Percentiles rank a stretch among this genome's conserved stretches.
These are phyloP conservation scores for Bugulina stolonifera DNA, from an alignment of 2,888 invertebrate species.

Conservation along the genomic window DNA sequence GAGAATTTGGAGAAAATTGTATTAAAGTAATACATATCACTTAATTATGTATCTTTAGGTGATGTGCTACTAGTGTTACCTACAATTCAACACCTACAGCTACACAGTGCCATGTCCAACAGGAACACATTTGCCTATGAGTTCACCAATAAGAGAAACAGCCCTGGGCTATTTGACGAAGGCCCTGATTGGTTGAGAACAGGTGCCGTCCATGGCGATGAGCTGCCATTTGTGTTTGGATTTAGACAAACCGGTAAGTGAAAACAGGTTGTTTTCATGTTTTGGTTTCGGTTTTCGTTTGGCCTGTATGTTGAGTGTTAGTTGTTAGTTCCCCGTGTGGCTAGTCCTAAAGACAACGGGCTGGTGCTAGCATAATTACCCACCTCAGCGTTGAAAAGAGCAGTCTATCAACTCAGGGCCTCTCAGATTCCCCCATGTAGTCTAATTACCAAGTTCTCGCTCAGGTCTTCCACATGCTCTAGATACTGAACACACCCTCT, in stretches of 20 bases:
- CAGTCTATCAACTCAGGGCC: background rate
- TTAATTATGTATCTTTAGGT: too few relatives aligned
- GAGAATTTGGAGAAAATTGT: background rate
- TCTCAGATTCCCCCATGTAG: background rate
- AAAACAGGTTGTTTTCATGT: background rate
- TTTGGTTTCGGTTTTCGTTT: background rate
- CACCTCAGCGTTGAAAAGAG: background rate
- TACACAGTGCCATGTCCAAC: background rate
- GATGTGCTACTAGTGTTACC: background rate
- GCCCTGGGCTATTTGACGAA: background rate
- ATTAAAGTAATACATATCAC: too few relatives aligned
- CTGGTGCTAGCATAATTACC: background rate
- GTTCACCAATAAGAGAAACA: background rate
- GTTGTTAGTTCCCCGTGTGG: too few relatives aligned
- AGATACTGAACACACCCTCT: too few relatives aligned
- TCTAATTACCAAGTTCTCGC: too few relatives aligned
- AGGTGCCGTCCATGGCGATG: constrained; percentile 1
- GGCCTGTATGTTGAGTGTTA: too few relatives aligned
- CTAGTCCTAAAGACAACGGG: background rate
- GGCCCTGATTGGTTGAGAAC: constrained; percentile 4
- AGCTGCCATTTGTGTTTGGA: background rate
- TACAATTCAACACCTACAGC: background rate
- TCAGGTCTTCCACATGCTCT: too few relatives aligned
- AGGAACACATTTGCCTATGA: constrained; percentile 1
- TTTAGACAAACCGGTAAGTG: background rate